These are phyloP conservation scores for Gnathonemus echidnorhynchus DNA, from an alignment of 2,113 vertebrate genomes.

Conservation along the genomic window DNA sequence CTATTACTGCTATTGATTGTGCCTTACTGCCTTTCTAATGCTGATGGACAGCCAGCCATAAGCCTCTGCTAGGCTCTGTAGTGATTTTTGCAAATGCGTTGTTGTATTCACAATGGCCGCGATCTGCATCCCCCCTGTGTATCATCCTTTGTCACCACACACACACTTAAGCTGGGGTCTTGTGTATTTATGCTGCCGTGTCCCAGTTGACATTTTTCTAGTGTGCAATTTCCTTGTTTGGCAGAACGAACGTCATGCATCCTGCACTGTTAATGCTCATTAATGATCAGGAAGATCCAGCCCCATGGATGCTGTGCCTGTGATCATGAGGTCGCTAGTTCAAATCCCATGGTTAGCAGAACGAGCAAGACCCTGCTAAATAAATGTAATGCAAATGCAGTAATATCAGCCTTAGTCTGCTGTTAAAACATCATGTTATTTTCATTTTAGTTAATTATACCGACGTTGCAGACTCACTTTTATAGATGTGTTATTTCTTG, in stretches of 20 bases:
- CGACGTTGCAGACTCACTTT: neutral
- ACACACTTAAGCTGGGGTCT: neutral
- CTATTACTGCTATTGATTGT: slow-evolving; percentile 33
- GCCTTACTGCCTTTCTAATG: slow-evolving; percentile 33
- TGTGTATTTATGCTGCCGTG: neutral
- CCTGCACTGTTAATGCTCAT: neutral
- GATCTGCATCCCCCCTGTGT: slow-evolving; percentile 27
- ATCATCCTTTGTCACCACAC: slow-evolving; percentile 16
- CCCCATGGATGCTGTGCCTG: neutral
- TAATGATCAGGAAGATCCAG: neutral
- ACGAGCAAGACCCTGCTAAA: neutral
- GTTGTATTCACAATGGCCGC: slow-evolving; percentile 26
- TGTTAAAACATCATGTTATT: neutral
- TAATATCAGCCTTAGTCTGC: neutral
- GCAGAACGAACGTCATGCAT: neutral
- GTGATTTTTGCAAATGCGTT: slow-evolving; percentile 35
- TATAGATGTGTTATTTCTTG: slow-evolving; percentile 4
- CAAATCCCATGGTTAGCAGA: neutral
- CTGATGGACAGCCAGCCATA: slow-evolving; percentile 40
- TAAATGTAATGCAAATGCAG: neutral
- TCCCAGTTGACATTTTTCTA: neutral
- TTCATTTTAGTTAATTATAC: neutral
- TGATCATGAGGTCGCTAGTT: neutral
- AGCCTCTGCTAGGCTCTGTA: slow-evolving; percentile 40
- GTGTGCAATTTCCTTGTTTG: neutral